Conservation (phyloP, 2,113 vertebrate species). For the Equus quagga region DNA sequence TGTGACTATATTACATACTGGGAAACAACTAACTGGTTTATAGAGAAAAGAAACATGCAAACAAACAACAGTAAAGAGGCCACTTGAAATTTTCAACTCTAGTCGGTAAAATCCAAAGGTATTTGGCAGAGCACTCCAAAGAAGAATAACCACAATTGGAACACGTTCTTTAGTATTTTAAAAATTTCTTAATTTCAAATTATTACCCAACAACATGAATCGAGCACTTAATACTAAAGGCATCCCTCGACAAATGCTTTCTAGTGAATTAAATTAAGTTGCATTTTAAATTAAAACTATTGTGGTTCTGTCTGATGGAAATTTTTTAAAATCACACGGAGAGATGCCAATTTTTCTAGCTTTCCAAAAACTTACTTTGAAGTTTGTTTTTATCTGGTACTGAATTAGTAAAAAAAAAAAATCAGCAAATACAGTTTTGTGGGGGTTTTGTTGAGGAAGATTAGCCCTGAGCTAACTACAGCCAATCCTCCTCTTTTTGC, state of each 20-base stretch:
- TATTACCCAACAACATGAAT: constrained; percentile 29
- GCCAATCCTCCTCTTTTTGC: no score
- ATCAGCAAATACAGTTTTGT: not conserved
- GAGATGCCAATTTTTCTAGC: not conserved
- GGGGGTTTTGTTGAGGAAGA: no score
- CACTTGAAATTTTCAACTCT: not conserved
- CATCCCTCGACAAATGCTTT: constrained; percentile 17
- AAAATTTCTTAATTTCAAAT: constrained; percentile 50
- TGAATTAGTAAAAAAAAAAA: not conserved
- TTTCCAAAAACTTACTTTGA: constrained; percentile 29
- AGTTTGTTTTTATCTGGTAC: not conserved
- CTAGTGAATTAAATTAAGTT: not conserved
- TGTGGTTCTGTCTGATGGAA: not conserved
- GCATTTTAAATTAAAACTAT: not conserved
- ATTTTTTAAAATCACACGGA: not conserved
- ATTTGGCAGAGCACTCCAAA: not conserved
- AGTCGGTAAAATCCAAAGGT: not conserved
- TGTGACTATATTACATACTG: not conserved
- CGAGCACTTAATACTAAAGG: constrained; percentile 24
- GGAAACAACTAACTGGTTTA: constrained; percentile 25
- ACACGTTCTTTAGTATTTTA: not conserved
- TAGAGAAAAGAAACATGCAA: not conserved
- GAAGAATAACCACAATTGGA: constrained; percentile 18
- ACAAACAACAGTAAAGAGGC: not conserved
- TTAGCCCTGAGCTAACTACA: no score